phyloP scores from a whole-genome alignment of 2,113 vertebrate genomes.

The Colius striatus region DNA sequence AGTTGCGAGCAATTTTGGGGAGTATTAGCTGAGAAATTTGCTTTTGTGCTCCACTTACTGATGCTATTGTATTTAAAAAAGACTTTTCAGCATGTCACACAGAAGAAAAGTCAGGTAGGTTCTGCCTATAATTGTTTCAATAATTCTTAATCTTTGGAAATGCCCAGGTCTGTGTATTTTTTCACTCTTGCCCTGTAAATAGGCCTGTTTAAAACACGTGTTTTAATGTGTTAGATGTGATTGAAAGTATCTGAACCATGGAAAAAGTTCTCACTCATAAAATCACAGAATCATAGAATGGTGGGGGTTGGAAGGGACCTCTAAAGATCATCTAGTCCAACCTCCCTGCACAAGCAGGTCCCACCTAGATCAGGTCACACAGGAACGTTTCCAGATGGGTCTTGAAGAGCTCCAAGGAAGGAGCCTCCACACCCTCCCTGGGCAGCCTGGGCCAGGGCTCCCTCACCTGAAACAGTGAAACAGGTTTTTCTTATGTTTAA shows the following conservation, averaged over 20 bases:
- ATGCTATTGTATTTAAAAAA: background rate
- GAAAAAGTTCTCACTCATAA: background rate
- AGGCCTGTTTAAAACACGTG: background rate
- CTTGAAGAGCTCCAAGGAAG: no score
- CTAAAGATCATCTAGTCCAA: no score
- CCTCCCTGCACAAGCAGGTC: no score
- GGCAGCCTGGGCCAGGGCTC: no score
- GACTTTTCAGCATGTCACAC: background rate
- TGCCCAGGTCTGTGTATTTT: background rate
- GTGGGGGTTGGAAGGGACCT: no score
- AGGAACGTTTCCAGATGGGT: no score
- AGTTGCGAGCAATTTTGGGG: background rate
- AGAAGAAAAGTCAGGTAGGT: background rate
- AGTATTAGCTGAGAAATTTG: background rate
- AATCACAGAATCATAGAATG: no score
- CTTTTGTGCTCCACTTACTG: background rate
- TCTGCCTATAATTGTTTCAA: background rate
- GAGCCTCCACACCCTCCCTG: no score
- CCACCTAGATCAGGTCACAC: no score
- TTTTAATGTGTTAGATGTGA: no score
- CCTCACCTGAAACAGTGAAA: no score
- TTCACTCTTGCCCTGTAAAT: slow-evolving; percentile 12
- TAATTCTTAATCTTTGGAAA: slow-evolving; percentile 18
- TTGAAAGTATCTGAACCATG: background rate
- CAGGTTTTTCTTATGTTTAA: no score